Conservation (phyloP, 2,113 vertebrate genomes). For the Circaetus gallicus region DNA sequence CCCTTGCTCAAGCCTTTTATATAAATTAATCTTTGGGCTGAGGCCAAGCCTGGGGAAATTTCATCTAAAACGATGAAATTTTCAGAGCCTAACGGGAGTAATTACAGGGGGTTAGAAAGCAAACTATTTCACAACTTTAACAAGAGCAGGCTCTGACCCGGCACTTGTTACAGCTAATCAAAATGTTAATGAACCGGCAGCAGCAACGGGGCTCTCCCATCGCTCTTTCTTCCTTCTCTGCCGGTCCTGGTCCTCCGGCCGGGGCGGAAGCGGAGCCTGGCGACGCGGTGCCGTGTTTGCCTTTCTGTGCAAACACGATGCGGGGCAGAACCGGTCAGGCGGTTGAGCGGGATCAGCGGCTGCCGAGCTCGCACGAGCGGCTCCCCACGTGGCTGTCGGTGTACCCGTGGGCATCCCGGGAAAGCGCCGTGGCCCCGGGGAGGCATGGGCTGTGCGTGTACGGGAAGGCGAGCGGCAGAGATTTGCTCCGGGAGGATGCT, state of each 20-base stretch:
- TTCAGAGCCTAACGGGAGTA: neutral
- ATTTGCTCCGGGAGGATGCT: neutral
- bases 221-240: neutral
- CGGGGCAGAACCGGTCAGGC: neutral
- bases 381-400: fast-evolving
- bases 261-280: neutral
- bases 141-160: neutral
- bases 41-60: constrained; percentile 13
- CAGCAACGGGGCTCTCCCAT: neutral
- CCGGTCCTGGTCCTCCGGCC: neutral
- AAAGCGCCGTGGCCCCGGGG: no score
- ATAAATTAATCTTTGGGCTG: neutral
- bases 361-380: neutral
- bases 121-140: neutral
- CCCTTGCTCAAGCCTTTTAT: neutral
- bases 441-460: no score
- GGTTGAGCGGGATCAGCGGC: neutral
- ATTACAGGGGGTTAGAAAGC: neutral
- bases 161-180: neutral
- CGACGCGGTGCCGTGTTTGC: neutral
- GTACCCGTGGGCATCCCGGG: neutral
- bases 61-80: neutral
- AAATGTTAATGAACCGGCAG: neutral
- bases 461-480: neutral
- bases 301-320: constrained; percentile 23